Conservation (phyloP, 2,113 vertebrate genomes). For the Paratilapia polleni region DNA sequence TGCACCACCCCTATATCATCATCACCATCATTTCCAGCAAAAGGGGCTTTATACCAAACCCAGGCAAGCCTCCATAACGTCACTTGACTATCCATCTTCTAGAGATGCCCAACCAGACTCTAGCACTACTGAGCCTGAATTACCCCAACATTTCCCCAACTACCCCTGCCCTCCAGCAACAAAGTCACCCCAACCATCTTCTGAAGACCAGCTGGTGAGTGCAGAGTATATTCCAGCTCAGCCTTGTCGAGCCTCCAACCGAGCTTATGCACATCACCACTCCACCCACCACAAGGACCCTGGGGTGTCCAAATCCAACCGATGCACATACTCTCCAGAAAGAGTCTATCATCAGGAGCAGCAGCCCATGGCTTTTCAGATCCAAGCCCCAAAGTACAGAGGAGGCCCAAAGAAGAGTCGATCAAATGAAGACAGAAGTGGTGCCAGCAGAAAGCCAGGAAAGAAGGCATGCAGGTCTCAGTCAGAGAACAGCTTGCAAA, state of each 20-base stretch:
- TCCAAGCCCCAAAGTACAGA: conserved; percentile 49
- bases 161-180: conserved; percentile 27
- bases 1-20: conserved; percentile 14
- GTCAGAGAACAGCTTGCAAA: conserved; percentile 86
- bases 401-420: conserved; percentile 80
- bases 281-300: conserved; percentile 39
- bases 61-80: conserved; percentile 18
- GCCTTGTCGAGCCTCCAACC: conserved; percentile 69
- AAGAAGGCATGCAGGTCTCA: conserved; percentile 85
- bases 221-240: conserved; percentile 86
- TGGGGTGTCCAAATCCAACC: conserved; percentile 54
- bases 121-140: conserved; percentile 69
- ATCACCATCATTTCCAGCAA: conserved; percentile 52
- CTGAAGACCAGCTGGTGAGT: conserved; percentile 81
- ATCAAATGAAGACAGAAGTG: conserved; percentile 73
- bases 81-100: conserved; percentile 59
- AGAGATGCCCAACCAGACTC: conserved; percentile 54
- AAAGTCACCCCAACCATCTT: conserved; percentile 37
- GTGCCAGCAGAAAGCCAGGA: conserved; percentile 68
- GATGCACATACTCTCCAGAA: conserved; percentile 64
- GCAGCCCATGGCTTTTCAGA: conserved; percentile 30
- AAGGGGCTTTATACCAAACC: conserved; percentile 45
- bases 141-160: conserved; percentile 55
- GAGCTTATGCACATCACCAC: conserved; percentile 56
- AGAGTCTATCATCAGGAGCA: conserved; percentile 47